Evolutionary conservation across 2,888 invertebrate species (phyloP).

Genomic region (Diaperis boleti): DNA sequence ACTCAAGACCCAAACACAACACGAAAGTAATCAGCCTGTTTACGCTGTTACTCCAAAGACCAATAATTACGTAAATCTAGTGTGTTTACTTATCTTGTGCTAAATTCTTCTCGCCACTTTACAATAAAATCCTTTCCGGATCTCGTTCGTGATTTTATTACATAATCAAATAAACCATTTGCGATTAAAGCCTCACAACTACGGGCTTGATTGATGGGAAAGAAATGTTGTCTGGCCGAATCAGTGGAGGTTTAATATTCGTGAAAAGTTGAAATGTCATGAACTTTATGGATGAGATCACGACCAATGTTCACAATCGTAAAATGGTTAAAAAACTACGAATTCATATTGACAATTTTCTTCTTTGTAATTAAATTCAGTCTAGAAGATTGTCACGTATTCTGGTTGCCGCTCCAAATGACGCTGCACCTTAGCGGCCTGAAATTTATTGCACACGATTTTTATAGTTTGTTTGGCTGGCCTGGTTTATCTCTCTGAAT

Average conservation of each 20-base stretch:
- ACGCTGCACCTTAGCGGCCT: slow-evolving; percentile 17
- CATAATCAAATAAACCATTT: slow-evolving; percentile 3
- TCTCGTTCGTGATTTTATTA: slow-evolving; percentile 3
- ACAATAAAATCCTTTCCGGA: slow-evolving; percentile 3
- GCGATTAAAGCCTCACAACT: slow-evolving; percentile 1
- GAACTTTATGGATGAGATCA: slow-evolving; percentile 24
- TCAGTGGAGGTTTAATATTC: background rate
- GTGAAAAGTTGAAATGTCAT: slow-evolving; percentile 21
- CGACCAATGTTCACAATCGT: slow-evolving; percentile 2
- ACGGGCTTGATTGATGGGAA: slow-evolving; percentile 18
- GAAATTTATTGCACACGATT: slow-evolving; percentile 24
- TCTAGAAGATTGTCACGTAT: background rate
- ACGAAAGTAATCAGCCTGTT: too few species aligned
- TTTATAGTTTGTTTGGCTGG: slow-evolving; percentile 13
- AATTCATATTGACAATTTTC: background rate
- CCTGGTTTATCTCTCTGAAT: slow-evolving; percentile 15
- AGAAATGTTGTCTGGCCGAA: slow-evolving; percentile 12
- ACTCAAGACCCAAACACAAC: too few species aligned
- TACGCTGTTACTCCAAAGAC: too few species aligned
- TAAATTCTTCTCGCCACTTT: slow-evolving; percentile 12
- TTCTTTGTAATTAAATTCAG: slow-evolving; percentile 1
- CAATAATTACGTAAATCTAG: slow-evolving; percentile 27
- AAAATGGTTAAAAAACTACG: slow-evolving; percentile 12
- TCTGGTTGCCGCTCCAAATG: slow-evolving; percentile 11
- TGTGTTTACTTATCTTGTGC: slow-evolving; percentile 24